A percentile compares a stretch with the other conserved stretches of the same genome.
These are phyloP conservation scores for Pica pica DNA, from an alignment of 2,113 vertebrate genomes.

Conservation along the genomic window DNA sequence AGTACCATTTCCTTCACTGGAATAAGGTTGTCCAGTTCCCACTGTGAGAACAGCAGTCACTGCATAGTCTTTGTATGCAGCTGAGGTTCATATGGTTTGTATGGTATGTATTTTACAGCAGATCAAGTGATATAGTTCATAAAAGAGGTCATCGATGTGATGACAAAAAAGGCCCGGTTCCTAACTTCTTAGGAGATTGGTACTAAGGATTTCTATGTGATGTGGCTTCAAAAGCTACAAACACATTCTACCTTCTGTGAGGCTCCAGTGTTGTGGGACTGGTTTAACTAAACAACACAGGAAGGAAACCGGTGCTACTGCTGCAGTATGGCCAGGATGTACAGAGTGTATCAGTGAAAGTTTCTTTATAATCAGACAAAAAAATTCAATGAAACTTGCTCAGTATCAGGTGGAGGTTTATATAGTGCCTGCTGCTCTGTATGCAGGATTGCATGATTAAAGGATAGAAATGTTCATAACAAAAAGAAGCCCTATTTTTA, in stretches of 20 bases:
- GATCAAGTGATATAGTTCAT: not conserved
- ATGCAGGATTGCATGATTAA: not conserved
- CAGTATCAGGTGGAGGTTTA: not conserved
- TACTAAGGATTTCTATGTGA: constrained; percentile 63
- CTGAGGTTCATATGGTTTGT: not conserved
- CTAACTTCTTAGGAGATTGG: constrained; percentile 41
- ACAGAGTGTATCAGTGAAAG: not conserved
- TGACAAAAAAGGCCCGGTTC: not conserved
- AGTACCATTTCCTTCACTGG: not conserved
- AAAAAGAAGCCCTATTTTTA: not conserved
- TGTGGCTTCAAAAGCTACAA: constrained; percentile 54
- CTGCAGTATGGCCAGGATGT: not conserved
- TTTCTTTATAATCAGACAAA: not conserved
- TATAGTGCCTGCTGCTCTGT: not conserved
- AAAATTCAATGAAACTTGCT: constrained; percentile 3
- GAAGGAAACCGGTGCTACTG: not conserved
- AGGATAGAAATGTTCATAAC: not conserved
- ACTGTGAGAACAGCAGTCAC: not conserved
- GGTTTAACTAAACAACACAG: constrained; percentile 68
- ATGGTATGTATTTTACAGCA: not conserved
- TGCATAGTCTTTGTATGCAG: accelerated
- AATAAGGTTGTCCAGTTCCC: not conserved
- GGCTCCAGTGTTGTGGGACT: constrained; percentile 48
- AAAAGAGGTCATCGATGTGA: not conserved
- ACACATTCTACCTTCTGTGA: constrained; percentile 42